These are phyloP conservation scores for Ruditapes philippinarum DNA, from an alignment of 1,140 invertebrate species.

Conservation along the genomic window DNA sequence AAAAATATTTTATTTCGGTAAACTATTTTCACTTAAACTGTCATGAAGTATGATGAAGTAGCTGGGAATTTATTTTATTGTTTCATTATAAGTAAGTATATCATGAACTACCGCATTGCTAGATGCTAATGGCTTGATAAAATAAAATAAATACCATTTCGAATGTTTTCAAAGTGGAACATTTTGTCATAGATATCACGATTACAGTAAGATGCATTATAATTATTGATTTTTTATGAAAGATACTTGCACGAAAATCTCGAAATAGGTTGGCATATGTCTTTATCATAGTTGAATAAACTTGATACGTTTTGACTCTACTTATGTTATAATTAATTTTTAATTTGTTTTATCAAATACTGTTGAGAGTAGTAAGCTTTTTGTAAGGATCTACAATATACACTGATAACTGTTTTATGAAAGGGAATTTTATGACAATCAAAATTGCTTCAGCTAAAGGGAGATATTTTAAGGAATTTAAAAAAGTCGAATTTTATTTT, in stretches of 20 bases:
- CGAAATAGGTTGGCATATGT: not conserved
- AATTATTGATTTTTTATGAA: not conserved
- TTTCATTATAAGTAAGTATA: not conserved
- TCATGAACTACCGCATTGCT: not conserved
- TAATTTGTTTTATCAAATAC: not conserved
- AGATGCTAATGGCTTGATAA: not conserved
- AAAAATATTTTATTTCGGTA: too few species aligned
- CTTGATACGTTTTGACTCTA: not conserved
- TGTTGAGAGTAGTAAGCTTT: not conserved
- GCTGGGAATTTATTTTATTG: not conserved
- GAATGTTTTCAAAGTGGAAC: not conserved
- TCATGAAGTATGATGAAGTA: not conserved
- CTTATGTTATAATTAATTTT: not conserved
- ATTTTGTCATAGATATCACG: not conserved
- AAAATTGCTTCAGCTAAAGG: too few species aligned
- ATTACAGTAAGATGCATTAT: not conserved
- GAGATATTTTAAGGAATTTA: too few species aligned
- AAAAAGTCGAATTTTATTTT: too few species aligned
- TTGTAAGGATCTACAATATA: too few species aligned
- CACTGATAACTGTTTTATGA: too few species aligned
- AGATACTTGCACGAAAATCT: not conserved
- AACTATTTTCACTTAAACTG: not conserved
- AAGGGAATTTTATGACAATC: too few species aligned
- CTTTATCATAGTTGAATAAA: not conserved
- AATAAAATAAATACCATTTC: not conserved